Base-by-base conservation (phyloP, 2,113 vertebrate species). In the Platanista minor region DNA sequence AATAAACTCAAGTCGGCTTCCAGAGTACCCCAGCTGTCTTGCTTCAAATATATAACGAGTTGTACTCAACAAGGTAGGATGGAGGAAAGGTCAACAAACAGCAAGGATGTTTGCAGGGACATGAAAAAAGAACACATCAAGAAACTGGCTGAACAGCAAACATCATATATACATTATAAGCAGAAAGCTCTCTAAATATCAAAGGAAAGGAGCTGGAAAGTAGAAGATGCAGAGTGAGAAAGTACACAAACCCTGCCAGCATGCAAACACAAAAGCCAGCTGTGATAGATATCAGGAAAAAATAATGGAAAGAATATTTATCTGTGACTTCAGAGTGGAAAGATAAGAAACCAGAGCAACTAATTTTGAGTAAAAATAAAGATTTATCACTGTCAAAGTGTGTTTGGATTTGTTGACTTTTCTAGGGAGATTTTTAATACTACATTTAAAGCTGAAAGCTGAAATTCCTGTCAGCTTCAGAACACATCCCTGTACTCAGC, bases 361-460 rank as follows among this genome's bases (percentile, higher is more conserved):
- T 90, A 88, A 96, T 93, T 93, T 67, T 86, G 84, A 96, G 82
- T 91, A 86, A 86, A 97, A 95, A 90, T 91, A 95, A 90, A 93
- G 77, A 85, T 96, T 88, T 90, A 82, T 96, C 95, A 91, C 49
- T 93, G 91, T 95, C 82, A 91, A 91, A 89, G 61, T 69, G 80
- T 66, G 67, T 85, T 62, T 91, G 36, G 41, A 64, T 66, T 61
- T 96, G 59, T 39, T 92, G 66, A 69, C 84, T 88, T 96, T 93
- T 81, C 85, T 77, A 36, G 6, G 46, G 54, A 72, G 72, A 57
- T 41, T 72, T 80, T 96, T 94, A 87, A 96, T 72, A 94, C 85
- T 75, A 74, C 52, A 91, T 72, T 86, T 72, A 72, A 54, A 74
- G 69, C 41, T 29, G 69, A 93, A 93, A 93, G 49, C 57, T 84